These are phyloP conservation scores for Xylota segnis DNA, from an alignment of 2,888 invertebrate species.

Conservation along the genomic window DNA sequence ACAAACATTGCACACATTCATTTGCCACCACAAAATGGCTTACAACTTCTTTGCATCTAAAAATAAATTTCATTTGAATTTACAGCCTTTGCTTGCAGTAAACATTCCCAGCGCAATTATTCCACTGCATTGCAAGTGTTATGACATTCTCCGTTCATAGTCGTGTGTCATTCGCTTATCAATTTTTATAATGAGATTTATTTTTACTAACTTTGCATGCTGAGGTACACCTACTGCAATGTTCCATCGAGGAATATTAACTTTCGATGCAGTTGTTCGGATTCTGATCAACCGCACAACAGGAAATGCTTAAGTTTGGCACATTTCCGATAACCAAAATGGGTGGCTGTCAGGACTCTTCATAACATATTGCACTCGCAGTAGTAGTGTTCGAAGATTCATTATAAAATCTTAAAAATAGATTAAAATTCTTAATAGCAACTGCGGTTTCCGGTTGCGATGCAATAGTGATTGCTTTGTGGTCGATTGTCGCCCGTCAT, in stretches of 20 bases:
- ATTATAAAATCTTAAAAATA: background rate
- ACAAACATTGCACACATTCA: too few species aligned
- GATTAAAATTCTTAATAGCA: background rate
- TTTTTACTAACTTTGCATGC: background rate
- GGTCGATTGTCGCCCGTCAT: background rate
- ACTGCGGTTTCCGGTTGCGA: background rate
- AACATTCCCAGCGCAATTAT: background rate
- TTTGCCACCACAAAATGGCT: background rate
- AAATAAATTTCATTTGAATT: background rate
- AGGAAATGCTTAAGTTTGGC: background rate
- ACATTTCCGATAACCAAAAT: background rate
- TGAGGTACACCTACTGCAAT: too few species aligned
- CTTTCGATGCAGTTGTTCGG: background rate
- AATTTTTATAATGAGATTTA: background rate
- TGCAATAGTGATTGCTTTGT: background rate
- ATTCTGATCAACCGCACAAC: background rate
- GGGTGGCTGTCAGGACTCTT: background rate
- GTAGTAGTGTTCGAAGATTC: background rate
- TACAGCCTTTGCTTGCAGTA: background rate
- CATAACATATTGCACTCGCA: background rate
- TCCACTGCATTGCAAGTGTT: background rate
- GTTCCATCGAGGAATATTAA: too few species aligned
- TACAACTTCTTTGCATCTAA: background rate
- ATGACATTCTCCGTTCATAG: background rate
- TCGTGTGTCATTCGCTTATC: background rate